Evolutionary conservation across 2,113 vertebrate genomes (phyloP).

Genomic region (Boulengeromyrus knoepffleri): DNA sequence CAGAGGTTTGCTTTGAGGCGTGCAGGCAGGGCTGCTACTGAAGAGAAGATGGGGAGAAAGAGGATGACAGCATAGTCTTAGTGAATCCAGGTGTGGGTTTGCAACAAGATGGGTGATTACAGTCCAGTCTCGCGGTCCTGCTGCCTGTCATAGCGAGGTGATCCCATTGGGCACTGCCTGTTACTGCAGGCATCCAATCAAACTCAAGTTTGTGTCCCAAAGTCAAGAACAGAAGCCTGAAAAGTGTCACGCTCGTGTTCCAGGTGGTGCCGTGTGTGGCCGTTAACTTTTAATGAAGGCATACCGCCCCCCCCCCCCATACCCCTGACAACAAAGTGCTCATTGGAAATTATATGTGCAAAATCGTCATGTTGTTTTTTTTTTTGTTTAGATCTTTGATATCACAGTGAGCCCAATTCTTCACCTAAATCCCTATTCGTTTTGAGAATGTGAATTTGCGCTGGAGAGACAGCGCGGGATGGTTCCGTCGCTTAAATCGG

Average conservation of each 20-base stretch:
- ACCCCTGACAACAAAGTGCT: not conserved
- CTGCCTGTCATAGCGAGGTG: not conserved
- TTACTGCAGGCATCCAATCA: too few species aligned
- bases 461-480: not conserved
- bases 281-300: not conserved
- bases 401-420: not conserved
- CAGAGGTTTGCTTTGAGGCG: not conserved
- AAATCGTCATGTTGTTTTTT: not conserved
- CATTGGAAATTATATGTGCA: not conserved
- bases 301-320: not conserved
- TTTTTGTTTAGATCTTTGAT: not conserved
- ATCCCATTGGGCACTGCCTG: not conserved
- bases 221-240: not conserved
- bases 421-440: not conserved
- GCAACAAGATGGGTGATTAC: not conserved
- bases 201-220: not conserved
- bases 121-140: too few species aligned
- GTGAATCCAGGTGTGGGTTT: not conserved
- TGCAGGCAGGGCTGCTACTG: not conserved
- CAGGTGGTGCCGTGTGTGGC: not conserved
- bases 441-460: not conserved
- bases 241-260: not conserved
- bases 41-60: not conserved
- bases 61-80: not conserved
- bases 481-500: not conserved